Evolutionary conservation across 2,888 invertebrate genomes (phyloP), one percentile per base, ranked within the genome.

Genomic region (Choristoneura rosaceana): DNA sequence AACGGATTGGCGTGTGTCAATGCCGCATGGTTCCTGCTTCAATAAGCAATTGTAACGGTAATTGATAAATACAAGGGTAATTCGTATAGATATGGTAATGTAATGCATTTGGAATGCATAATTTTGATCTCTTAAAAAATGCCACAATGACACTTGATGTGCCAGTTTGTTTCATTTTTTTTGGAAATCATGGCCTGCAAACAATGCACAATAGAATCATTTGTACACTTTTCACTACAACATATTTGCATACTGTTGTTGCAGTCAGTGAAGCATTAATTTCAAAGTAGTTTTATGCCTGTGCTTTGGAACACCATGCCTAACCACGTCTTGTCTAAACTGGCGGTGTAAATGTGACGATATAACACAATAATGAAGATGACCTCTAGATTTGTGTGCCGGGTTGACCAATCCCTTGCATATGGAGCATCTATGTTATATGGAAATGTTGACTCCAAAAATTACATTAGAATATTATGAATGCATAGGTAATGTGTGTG

Each of bases 401-500:
- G 90, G 89, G 91, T 88, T 87, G 81, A 83, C 83, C 83, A 84
- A 82, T 88, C 88, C 89, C 86, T 79, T 75, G 74, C 78, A 75
- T 73, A 71, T 75, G 69, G 25, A 90, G 91, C 90, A 86, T 88
- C 82, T 87, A 87, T 84, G 85, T 84, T 85, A 76, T 79, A 85
- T 87, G 87, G 87, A 87, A 87, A 87, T 85, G 85, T 85, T 25
- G 87, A 90, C 25, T 92, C 92, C 92, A 91, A 92, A 92, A 90
- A 91, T 87, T 87, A 86, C 77, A 83, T 86, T 87, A 84, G 25
- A 2, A 82, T 87, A 85, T 86, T 87, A 86, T 83, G 87, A 88
- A 90, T 85, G 84, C 86, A 86, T 88, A 88, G 85, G 83, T 84
- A 86, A 84, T 25, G 84, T 85, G 84, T 87, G 88, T 87, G 87